Evolutionary conservation across 2,113 vertebrate genomes (phyloP), one percentile per base, ranked within the genome.

Genomic region (Varanus salvator): DNA sequence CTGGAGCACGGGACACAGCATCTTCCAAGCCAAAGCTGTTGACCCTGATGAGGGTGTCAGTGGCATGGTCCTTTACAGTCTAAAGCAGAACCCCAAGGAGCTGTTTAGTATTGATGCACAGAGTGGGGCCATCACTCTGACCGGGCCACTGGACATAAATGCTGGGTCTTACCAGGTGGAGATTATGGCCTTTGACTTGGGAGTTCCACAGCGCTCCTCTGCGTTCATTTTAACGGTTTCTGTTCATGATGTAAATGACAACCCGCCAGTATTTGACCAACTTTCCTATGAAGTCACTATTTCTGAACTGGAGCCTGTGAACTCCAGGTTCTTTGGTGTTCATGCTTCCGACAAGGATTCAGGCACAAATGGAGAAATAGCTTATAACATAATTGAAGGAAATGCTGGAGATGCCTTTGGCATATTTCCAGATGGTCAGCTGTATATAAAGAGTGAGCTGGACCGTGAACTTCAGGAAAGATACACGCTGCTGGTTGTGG

Each of bases 241-340:
- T 3, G 99, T 99, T 29, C 99, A 99, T 1, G 99, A 99, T 52
- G 99, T 99, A 68, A 99, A 99, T 27, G 99, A 99, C 94, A 99
- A 99, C 92, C 95, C 98, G 0, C 99, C 99, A 0, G 97, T 98
- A 69, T 99, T 99, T n/a, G 98, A 99, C 90, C 99, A 99, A 93
- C 98, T 99, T 31, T 99, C 99, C 0, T 99, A 99, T 66, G 99
- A 99, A 96, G 97, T 99, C 87, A 97, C 98, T 11, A 98, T 99
- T 86, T 94, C 97, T 64, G 99, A 99, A 95, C 97, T 98, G 0
- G 98, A 99, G 94, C 98, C 98, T 3, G 99, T 99, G 89, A 99
- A 99, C 96, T 99, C 98, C 88, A 97, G 98, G 11, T 99, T 99
- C 92, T 99, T 99, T 94, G 98, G 98, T 93, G 98, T 99, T n/a